Evolutionary conservation across 2,888 invertebrate genomes (phyloP).

Genomic region (Athetis lepigone): DNA sequence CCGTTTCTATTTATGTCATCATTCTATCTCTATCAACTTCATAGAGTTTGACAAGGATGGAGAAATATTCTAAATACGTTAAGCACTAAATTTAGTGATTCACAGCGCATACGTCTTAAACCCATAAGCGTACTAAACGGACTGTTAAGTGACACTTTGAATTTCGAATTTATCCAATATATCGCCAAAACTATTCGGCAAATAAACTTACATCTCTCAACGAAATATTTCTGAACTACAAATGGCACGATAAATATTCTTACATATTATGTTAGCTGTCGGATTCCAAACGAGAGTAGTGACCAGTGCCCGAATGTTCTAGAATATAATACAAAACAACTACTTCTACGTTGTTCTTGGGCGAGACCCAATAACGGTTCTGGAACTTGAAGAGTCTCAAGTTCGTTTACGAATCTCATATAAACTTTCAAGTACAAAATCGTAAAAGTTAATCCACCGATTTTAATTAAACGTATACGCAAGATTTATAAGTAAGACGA

Average conservation of each 20-base stretch:
- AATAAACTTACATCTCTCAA: constrained; percentile 11
- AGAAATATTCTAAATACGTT: too few species aligned
- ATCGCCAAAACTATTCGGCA: background rate
- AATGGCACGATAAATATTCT: constrained; percentile 27
- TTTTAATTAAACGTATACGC: background rate
- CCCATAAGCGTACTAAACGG: too few species aligned
- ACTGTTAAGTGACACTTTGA: too few species aligned
- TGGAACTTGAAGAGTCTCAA: background rate
- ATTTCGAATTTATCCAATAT: constrained; percentile 6
- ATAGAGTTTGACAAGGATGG: too few species aligned
- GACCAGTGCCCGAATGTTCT: constrained; percentile 32
- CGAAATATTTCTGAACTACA: constrained; percentile 10
- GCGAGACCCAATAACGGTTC: constrained; percentile 29
- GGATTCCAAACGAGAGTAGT: constrained; percentile 26
- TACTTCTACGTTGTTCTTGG: constrained; percentile 32
- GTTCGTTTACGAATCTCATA: background rate
- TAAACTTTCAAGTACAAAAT: background rate
- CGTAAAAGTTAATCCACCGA: background rate
- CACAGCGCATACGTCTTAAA: too few species aligned
- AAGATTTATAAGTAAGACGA: background rate
- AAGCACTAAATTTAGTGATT: too few species aligned
- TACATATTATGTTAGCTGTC: constrained; percentile 41
- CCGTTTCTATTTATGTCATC: too few species aligned
- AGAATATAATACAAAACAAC: constrained; percentile 36
- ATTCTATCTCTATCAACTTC: too few species aligned